These are phyloP conservation scores for Phylloscopus trochilus DNA, from an alignment of 2,113 vertebrate genomes.

Conservation along the genomic window DNA sequence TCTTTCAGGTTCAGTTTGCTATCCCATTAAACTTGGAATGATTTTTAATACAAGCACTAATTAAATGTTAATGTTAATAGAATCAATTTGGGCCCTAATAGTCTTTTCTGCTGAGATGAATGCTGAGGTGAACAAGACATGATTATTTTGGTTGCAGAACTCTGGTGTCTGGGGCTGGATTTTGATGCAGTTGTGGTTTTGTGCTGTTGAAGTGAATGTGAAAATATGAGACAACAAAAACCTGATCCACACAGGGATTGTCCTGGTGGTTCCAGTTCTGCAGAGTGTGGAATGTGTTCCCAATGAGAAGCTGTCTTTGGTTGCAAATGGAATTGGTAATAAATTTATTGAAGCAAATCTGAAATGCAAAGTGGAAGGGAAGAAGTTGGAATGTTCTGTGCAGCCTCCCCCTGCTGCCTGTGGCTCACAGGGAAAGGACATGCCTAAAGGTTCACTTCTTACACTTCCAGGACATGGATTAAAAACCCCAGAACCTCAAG, in stretches of 20 bases:
- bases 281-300: not conserved
- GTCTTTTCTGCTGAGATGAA: not conserved
- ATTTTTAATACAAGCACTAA: constrained; percentile 8
- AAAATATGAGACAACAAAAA: not conserved
- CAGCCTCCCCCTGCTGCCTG: not conserved
- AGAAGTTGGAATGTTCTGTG: not conserved
- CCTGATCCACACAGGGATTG: not conserved
- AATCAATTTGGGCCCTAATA: not conserved
- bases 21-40: not conserved
- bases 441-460: not conserved
- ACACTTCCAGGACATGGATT: not conserved
- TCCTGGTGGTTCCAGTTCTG: not conserved
- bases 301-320: not conserved
- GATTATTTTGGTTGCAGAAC: not conserved
- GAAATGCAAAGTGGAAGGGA: not conserved
- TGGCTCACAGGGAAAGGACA: not conserved
- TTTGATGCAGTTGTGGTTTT: not conserved
- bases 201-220: not conserved
- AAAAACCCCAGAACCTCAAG: not conserved
- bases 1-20: not conserved
- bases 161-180: not conserved
- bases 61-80: constrained; percentile 19
- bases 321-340: not conserved
- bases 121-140: not conserved
- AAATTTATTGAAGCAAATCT: not conserved